Evolutionary conservation across 2,113 vertebrate genomes (phyloP).

Genomic region (Oncorhynchus clarkii): DNA sequence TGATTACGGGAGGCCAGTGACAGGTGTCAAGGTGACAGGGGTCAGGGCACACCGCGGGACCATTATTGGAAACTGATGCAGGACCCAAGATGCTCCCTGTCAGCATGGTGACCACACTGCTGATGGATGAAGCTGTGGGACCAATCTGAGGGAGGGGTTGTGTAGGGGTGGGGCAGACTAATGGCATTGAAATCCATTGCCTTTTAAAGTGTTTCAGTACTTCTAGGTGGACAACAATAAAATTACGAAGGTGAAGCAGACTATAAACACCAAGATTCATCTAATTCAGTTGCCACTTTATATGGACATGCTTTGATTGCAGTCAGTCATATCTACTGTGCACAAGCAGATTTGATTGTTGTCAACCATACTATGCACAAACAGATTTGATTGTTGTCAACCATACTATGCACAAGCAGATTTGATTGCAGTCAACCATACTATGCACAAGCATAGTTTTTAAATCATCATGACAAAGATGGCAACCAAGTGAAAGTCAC

Average conservation of each 20-base stretch:
- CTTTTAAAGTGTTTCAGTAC: background rate
- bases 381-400: background rate
- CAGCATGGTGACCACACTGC: background rate
- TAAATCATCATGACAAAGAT: background rate
- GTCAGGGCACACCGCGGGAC: slow-evolving; percentile 38
- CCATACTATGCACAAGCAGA: too few species aligned
- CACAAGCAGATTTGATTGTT: background rate
- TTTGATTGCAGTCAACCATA: background rate
- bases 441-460: background rate
- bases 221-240: background rate
- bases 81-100: slow-evolving; percentile 3
- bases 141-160: background rate
- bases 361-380: background rate
- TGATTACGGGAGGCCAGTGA: slow-evolving; percentile 50
- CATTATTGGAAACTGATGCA: slow-evolving; percentile 16
- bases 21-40: slow-evolving; percentile 53
- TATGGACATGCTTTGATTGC: background rate
- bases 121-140: slow-evolving; percentile 5
- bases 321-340: background rate
- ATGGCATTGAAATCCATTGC: background rate
- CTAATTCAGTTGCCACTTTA: background rate
- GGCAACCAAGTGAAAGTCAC: background rate
- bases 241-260: background rate
- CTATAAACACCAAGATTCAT: background rate
- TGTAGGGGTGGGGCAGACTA: background rate